These are phyloP conservation scores for Cataglyphis hispanica DNA, from an alignment of 1,140 invertebrate species.

Conservation along the genomic window DNA sequence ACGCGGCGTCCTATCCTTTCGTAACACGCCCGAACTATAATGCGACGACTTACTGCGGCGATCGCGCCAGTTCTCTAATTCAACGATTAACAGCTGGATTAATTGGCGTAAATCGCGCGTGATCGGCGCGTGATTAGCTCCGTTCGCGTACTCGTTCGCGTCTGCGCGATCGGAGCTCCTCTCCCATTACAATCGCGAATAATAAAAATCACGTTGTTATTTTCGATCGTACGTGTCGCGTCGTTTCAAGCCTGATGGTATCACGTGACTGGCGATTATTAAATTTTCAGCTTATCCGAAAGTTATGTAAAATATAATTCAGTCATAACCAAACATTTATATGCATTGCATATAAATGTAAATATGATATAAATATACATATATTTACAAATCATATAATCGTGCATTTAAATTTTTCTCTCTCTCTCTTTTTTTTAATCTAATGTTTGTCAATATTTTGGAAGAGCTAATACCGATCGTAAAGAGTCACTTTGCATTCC, in stretches of 20 bases:
- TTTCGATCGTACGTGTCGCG: background rate
- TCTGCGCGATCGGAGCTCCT: background rate
- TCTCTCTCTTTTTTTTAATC: background rate
- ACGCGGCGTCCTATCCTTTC: constrained; percentile 72
- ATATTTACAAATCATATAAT: background rate
- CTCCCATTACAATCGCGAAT: background rate
- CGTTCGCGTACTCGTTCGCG: background rate
- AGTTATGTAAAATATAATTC: background rate
- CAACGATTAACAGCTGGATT: constrained; percentile 34
- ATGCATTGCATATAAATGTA: background rate
- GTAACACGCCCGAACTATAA: constrained; percentile 58
- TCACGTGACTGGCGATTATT: background rate
- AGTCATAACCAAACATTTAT: background rate
- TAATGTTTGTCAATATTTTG: background rate
- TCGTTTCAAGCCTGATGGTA: constrained; percentile 4
- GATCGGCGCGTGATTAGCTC: background rate
- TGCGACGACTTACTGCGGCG: constrained; percentile 63
- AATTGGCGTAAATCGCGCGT: constrained; percentile 51
- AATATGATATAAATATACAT: background rate
- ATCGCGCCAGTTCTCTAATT: constrained; percentile 8
- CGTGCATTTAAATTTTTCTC: background rate
- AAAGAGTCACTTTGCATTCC: background rate
- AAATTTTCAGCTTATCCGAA: constrained; percentile 25
- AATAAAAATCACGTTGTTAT: constrained; percentile 18
- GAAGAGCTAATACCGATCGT: background rate